Evolutionary conservation across 1,140 invertebrate genomes (phyloP), one percentile per base, ranked within the genome.

Genomic region (Anastrepha obliqua): DNA sequence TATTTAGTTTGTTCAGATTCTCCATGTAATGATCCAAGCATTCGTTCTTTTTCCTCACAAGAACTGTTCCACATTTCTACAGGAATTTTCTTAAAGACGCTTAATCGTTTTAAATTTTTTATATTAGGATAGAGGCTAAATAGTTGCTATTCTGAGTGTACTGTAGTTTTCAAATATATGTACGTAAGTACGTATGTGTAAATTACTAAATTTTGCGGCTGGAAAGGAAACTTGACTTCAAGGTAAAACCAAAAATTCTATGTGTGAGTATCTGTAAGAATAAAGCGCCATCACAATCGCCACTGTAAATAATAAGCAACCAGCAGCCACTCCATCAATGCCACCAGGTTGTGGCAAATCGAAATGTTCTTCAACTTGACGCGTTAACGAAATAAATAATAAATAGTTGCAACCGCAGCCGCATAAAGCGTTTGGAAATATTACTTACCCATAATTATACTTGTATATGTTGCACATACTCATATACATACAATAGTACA

Each of bases 361-460:
- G 74, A 44, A 81, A 42, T 81, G 74, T 81, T 81, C 74, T 81
- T 81, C 74, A 81, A 81, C 74, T 81, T 81, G 74, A 81, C 44
- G 74, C 47, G 17, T 47, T 20, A 81, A 55, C 74, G n/a, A 55
- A 81, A 20, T 81, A 55, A 67, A 62, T 29, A 62, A 9, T 62
- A 15, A 62, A 9, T 62, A 62, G 60, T 62, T n/a, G n/a, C 13
- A 62, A 62, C 60, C 60, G 60, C 60, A 62, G 13, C n/a, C 60
- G 15, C 4, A 62, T 5, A 62, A 62, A 13, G n/a, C n/a, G 60
- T 62, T 62, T 62, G 13, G 29, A 29, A 29, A 29, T 29, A 29
- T 29, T 29, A 29, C 29, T 29, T 29, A 29, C 29, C 29, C 29
- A 29, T 29, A 29, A 29, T 29, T 29, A 29, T 29, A 29, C 29